Evolutionary conservation across 2,888 invertebrate genomes (phyloP).

Genomic region (Frankliniella intonsa): DNA sequence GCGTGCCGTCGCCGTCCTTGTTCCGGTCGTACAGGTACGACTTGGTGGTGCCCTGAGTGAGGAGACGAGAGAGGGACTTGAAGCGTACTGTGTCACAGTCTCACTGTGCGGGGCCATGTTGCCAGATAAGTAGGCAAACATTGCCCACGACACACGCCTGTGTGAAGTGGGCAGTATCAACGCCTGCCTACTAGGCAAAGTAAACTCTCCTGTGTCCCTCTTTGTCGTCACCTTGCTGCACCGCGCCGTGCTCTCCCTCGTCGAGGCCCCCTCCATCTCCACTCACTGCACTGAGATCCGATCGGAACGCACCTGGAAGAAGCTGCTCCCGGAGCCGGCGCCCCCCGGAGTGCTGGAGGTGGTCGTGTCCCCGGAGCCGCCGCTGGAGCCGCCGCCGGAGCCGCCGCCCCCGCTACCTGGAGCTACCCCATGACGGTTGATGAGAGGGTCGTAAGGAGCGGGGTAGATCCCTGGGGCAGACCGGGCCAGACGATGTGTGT

Average conservation of each 20-base stretch:
- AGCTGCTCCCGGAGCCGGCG: background rate
- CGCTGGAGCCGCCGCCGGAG: background rate
- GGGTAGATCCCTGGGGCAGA: slow-evolving; percentile 20
- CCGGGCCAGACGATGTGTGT: background rate
- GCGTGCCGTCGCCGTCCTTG: slow-evolving; percentile 18
- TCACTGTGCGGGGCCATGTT: no score
- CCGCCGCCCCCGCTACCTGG: background rate
- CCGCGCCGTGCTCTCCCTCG: no score
- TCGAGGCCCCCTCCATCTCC: background rate
- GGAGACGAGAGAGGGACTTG: no score
- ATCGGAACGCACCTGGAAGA: slow-evolving; percentile 21
- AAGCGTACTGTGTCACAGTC: no score
- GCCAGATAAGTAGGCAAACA: no score
- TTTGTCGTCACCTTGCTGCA: background rate
- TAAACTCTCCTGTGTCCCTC: no score
- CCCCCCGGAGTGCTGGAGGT: background rate
- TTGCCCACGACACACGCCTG: no score
- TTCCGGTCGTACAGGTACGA: slow-evolving; percentile 35
- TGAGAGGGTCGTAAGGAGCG: background rate
- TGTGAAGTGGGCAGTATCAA: no score
- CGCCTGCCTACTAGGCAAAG: no score
- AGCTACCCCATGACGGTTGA: background rate
- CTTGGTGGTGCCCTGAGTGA: slow-evolving; percentile 14
- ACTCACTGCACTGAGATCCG: background rate
- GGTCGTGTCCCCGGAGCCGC: background rate